These are phyloP conservation scores for Luffia ferchaultella DNA, from an alignment of 2,888 invertebrate genomes.

Conservation along the genomic window DNA sequence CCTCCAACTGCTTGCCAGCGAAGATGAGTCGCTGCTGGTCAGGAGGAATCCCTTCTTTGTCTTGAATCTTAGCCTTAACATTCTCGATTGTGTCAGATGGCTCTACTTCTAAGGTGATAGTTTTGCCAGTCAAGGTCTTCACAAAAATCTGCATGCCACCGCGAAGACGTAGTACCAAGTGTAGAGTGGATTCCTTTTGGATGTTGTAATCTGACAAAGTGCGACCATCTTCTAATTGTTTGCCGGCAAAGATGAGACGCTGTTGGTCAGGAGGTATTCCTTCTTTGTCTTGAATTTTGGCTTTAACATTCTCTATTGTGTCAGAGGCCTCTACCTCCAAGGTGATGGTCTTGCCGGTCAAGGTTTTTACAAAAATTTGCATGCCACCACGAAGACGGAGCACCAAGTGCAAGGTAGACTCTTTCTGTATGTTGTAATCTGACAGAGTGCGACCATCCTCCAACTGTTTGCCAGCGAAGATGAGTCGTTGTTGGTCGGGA, in stretches of 20 bases:
- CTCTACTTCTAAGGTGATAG: conserved; percentile 11
- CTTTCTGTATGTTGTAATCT: conserved; percentile 41
- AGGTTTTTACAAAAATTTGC: conserved; percentile 15
- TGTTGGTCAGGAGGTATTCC: conserved; percentile 15
- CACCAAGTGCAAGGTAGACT: conserved; percentile 35
- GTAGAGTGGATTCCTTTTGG: conserved; percentile 13
- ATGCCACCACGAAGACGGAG: conserved; percentile 35
- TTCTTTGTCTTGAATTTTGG: conserved; percentile 15
- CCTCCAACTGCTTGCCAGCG: conserved; percentile 12
- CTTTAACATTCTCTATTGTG: conserved; percentile 15
- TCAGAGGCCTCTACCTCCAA: conserved; percentile 13
- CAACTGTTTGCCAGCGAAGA: conserved; percentile 39
- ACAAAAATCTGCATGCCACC: conserved; percentile 14
- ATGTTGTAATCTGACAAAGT: conserved; percentile 13
- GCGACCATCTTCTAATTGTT: conserved; percentile 14
- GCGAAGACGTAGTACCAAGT: conserved; percentile 11
- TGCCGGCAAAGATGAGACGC: conserved; percentile 13
- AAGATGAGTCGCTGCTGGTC: conserved; percentile 13
- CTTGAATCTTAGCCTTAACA: conserved; percentile 12
- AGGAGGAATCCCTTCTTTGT: conserved; percentile 12
- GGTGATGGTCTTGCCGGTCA: conserved; percentile 15
- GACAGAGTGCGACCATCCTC: conserved; percentile 40
- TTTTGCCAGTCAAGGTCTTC: conserved; percentile 12
- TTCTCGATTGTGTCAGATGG: conserved; percentile 12
- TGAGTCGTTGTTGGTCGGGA: conserved; percentile 38